Evolutionary conservation across 2,797 vertebrate genomes (phyloP), one percentile per base, ranked within the genome.

Genomic region (Rhadinocentrus ornatus): DNA sequence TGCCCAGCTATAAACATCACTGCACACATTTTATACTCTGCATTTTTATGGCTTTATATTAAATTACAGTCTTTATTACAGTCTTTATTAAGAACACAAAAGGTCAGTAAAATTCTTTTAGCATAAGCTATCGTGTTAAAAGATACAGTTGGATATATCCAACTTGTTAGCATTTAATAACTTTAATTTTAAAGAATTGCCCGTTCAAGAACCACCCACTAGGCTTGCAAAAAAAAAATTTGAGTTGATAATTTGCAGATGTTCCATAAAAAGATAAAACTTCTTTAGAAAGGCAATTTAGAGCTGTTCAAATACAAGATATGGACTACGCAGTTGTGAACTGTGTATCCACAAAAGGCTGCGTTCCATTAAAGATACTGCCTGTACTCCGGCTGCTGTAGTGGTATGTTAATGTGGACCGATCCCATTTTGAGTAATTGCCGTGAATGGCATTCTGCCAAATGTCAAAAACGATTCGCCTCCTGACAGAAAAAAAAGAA

Each of bases 381-480:
- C 58, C 68, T 84, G 68, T 12, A 60, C 80, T 75, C 70, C 50
- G 53, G 64, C 67, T 85, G 78, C 81, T 62, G 80, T 89, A 91
- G 78, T 86, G 85, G 80, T 89, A 91, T 92, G 92, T 91, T 92
- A 92, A 91, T 82, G 77, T 85, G 88, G 84, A 76, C 83, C 78
- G 86, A 78, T 90, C 90, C 90, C 89, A 91, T 92, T 93, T 87
- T 80, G 78, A 90, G 44, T 77, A 93, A 93, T 90, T 91, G 90
- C 91, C 91, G 92, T 91, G 79, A 92, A 86, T 89, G 90, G 88
- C 77, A 78, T 41, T 75, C 80, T 29, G 88, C 89, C 89, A 92
- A 93, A 93, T 91, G 93, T 94, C 93, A 93, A 88, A 92, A 95
- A 90, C 91, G 75, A 86, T 95, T 93, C 92, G 89, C 91, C 90